These are phyloP conservation scores for Oedothorax gibbosus DNA, from an alignment of 1,140 invertebrate species.

Conservation along the genomic window DNA sequence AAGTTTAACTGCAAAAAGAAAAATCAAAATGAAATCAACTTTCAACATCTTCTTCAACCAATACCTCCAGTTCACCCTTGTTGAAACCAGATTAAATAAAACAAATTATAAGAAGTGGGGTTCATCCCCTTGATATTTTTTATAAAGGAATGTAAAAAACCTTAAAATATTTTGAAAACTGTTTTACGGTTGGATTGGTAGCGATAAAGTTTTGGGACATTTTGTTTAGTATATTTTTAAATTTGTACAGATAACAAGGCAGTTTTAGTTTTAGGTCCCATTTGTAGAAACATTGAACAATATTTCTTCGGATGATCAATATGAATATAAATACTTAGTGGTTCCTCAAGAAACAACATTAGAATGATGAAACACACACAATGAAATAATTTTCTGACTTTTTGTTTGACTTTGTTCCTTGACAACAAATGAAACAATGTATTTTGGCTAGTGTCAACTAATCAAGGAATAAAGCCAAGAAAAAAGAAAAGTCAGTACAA, in stretches of 20 bases:
- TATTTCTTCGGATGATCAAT: too few relatives aligned
- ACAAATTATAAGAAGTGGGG: slow-evolving; percentile 35
- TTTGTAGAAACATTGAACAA: too few relatives aligned
- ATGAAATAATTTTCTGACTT: slow-evolving; percentile 36
- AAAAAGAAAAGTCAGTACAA: slow-evolving; percentile 56
- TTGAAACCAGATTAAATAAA: slow-evolving; percentile 26
- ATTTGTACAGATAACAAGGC: too few relatives aligned
- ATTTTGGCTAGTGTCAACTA: slow-evolving; percentile 50
- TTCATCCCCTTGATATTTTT: slow-evolving; percentile 42
- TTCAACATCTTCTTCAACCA: slow-evolving; percentile 15
- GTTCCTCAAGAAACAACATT: background rate
- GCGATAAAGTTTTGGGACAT: background rate
- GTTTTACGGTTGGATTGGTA: background rate
- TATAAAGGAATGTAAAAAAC: slow-evolving; percentile 14
- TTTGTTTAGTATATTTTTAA: too few relatives aligned
- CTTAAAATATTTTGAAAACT: background rate
- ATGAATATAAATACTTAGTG: background rate
- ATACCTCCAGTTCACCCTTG: slow-evolving; percentile 40
- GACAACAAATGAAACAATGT: slow-evolving; percentile 39
- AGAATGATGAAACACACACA: slow-evolving; percentile 23
- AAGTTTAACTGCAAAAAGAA: slow-evolving; percentile 1
- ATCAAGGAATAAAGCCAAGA: slow-evolving; percentile 57
- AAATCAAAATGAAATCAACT: background rate
- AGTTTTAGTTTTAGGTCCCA: too few relatives aligned
- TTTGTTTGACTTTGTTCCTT: slow-evolving; percentile 58